Evolutionary conservation across 2,113 vertebrate genomes (phyloP), one percentile per base, ranked within the genome.

Genomic region (Perca flavescens): DNA sequence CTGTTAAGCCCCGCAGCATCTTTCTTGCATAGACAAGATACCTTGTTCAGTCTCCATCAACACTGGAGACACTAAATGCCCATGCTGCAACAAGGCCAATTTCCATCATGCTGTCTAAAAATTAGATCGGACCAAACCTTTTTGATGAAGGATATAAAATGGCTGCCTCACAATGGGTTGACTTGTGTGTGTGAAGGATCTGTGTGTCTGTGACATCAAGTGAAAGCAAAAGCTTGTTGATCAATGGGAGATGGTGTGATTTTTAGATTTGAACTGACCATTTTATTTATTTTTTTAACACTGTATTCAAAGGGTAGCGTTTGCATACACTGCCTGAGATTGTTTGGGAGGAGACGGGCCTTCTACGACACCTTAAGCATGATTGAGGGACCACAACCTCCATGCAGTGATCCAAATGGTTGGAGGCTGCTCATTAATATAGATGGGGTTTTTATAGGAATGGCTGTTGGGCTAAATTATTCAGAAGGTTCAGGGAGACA

Each of bases 401-500:
- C 62, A 63, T 82, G 43, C 88, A 77, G 66, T 60, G 87, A 89
- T 88, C 88, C 88, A 88, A 90, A 93, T 88, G 91, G 85, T 93
- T 88, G 75, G 86, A 86, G 89, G 85, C 89, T 83, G 80, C 90
- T 94, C 94, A 94, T 95, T 95, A 95, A 94, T 94, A 95, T 94
- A 94, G 91, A 95, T 94, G 77, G 90, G 87, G 90, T 93, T 94
- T 94, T 95, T 94, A 93, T 93, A 94, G 92, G 86, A 93, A 93
- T 93, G 88, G 92, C 90, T 93, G 93, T 91, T 89, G 86, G 77
- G 83, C 70, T 95, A 90, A 95, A 95, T 95, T 94, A 95, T 94
- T 94, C 88, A 94, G 83, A 52, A 50, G 79, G 85, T 93, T 94
- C 83, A 85, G 91, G 65, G 80, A 93, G 89, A 93, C 91, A 77